Percentiles rank a stretch among this genome's conserved stretches.
Evolutionary conservation across 2,888 invertebrate species (phyloP).

Genomic region (Pharmacophagus antenor): DNA sequence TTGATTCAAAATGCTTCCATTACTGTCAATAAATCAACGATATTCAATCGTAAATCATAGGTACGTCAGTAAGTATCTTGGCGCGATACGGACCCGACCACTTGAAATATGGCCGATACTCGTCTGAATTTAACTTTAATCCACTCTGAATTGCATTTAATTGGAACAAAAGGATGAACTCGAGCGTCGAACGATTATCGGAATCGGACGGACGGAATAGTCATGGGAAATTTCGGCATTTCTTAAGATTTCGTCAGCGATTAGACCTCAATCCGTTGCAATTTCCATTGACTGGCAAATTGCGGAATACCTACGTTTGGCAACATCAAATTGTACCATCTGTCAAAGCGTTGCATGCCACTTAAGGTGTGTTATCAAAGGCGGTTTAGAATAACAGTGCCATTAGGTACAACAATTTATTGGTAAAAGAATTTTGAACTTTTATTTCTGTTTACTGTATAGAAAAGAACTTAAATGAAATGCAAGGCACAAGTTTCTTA

Average conservation of each 20-base stretch:
- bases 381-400: slow-evolving; percentile 33
- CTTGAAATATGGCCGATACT: slow-evolving; percentile 63
- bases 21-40: slow-evolving; percentile 60
- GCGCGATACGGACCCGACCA: slow-evolving; percentile 58
- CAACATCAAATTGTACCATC: slow-evolving; percentile 38
- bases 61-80: slow-evolving; percentile 44
- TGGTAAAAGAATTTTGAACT: neutral
- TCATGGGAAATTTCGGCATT: slow-evolving; percentile 66
- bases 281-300: slow-evolving; percentile 79
- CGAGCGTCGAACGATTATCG: slow-evolving; percentile 52
- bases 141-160: slow-evolving; percentile 63
- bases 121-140: slow-evolving; percentile 64
- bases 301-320: slow-evolving; percentile 41
- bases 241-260: slow-evolving; percentile 55
- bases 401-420: slow-evolving; percentile 27
- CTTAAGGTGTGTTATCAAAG: slow-evolving; percentile 34
- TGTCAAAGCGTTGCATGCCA: slow-evolving; percentile 38
- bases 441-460: neutral
- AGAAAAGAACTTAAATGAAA: too few relatives aligned
- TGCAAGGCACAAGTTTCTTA: too few relatives aligned
- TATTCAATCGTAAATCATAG: slow-evolving; percentile 56
- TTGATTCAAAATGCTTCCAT: slow-evolving; percentile 63
- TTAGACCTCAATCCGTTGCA: slow-evolving; percentile 74
- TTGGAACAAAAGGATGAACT: slow-evolving; percentile 59
- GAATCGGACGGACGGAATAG: slow-evolving; percentile 60